Percentiles rank a stretch among this genome's conserved stretches.
Conservation (phyloP, 1,140 invertebrate species). For the Periplaneta americana region DNA sequence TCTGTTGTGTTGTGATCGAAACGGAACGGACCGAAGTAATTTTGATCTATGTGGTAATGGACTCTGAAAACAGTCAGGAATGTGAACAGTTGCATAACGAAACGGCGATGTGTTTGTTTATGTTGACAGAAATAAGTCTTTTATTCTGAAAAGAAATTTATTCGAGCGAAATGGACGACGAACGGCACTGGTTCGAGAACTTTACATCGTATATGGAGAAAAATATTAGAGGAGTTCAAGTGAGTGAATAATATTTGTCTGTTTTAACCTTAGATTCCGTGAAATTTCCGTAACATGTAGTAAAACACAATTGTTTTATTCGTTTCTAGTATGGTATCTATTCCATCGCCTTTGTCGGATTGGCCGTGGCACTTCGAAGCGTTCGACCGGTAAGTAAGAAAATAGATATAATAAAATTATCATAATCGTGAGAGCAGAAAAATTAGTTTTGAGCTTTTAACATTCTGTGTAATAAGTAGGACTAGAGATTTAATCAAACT, state of each 20-base stretch:
- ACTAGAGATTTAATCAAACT: too few relatives aligned
- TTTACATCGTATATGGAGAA: slow-evolving; percentile 15
- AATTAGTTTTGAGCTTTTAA: too few relatives aligned
- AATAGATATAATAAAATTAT: too few relatives aligned
- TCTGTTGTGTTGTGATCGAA: too few relatives aligned
- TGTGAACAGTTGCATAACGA: background rate
- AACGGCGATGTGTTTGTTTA: background rate
- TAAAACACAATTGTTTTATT: background rate
- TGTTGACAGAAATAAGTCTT: background rate
- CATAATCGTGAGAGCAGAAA: too few relatives aligned
- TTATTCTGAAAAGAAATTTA: background rate
- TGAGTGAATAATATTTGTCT: background rate
- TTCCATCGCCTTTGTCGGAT: slow-evolving; percentile 15
- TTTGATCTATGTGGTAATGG: too few relatives aligned
- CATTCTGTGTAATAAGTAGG: too few relatives aligned
- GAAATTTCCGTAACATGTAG: background rate
- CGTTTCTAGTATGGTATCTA: slow-evolving; percentile 16
- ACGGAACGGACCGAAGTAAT: too few relatives aligned
- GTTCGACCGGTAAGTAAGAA: slow-evolving; percentile 18
- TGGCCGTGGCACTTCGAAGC: slow-evolving; percentile 15
- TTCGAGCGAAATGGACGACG: background rate
- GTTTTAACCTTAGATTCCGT: background rate
- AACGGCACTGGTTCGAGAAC: slow-evolving; percentile 12
- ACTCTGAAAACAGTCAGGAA: background rate
- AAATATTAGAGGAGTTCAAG: slow-evolving; percentile 16